Conservation (phyloP, 2,888 invertebrate species). For the Bellardia bayeri region DNA sequence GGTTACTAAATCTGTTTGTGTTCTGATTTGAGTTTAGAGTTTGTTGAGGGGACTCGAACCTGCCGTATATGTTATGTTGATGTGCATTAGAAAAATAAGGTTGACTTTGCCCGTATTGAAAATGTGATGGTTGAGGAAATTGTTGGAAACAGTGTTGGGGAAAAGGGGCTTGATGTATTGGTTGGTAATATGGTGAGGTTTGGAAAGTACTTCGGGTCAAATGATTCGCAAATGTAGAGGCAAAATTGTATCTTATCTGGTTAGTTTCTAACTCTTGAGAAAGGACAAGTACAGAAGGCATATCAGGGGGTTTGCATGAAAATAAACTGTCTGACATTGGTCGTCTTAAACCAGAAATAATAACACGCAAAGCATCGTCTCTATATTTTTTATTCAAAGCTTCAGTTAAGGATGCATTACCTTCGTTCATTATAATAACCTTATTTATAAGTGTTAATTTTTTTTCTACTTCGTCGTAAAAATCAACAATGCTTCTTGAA, state of each 20-base stretch:
- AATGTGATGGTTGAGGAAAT: slow-evolving; percentile 8
- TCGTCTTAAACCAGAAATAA: slow-evolving; percentile 53
- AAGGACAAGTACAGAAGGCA: slow-evolving; percentile 60
- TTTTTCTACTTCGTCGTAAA: slow-evolving; percentile 35
- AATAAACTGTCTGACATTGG: no score
- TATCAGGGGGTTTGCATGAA: slow-evolving; percentile 59
- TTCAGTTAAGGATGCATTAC: slow-evolving; percentile 14
- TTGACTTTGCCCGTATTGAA: slow-evolving; percentile 22
- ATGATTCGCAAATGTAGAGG: slow-evolving; percentile 43
- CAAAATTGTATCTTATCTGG: slow-evolving; percentile 59
- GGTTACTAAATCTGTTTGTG: slow-evolving; percentile 15
- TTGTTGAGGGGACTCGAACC: no score
- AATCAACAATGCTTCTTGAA: slow-evolving; percentile 39
- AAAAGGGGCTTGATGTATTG: slow-evolving; percentile 31
- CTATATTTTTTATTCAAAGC: slow-evolving; percentile 53
- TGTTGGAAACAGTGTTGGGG: slow-evolving; percentile 11
- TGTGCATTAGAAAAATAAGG: neutral
- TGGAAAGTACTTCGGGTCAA: slow-evolving; percentile 47
- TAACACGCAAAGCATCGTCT: slow-evolving; percentile 59
- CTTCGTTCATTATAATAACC: slow-evolving; percentile 36
- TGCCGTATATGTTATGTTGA: no score
- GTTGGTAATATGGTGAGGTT: slow-evolving; percentile 46
- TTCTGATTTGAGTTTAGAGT: slow-evolving; percentile 2
- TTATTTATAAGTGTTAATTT: slow-evolving; percentile 33
- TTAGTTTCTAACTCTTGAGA: slow-evolving; percentile 61